Evolutionary conservation across 2,888 invertebrate genomes (phyloP), one percentile per base, ranked within the genome.

Genomic region (Lordiphosa fenestrarum): DNA sequence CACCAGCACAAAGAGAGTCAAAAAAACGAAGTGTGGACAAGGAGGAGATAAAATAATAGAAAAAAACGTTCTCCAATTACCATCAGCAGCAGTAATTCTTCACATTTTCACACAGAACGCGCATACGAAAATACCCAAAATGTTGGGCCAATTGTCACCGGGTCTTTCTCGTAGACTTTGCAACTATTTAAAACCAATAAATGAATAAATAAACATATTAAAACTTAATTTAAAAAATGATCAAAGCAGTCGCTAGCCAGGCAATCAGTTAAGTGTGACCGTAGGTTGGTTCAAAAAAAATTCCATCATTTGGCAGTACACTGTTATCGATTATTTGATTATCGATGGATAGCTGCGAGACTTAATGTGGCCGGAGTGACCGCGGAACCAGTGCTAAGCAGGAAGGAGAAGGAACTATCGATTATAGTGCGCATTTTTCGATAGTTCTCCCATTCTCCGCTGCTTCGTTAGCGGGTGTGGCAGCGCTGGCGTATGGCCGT

Each of bases 41-140:
- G 73, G 66, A 71, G 68, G 82, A 78, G 78, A 83, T 74, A 85
- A 85, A 80, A 80, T 84, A 84, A 70, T 70, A 74, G 71, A 77
- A 85, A 86, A 69, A 82, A 84, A 73, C 82, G 84, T 86, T 86
- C 88, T 84, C 82, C 86, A 87, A 86, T 87, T 86, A 87, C 77
- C 81, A 84, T 86, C 83, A 87, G 73, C 74, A 71, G 67, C 70
- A 70, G 66, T 72, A 78, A 81, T 74, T 83, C 77, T 85, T 73
- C 64, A 69, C 69, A 73, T 82, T 77, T 82, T 75, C 46, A 67
- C 58, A 52, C 55, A 37, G 55, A 61, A 54, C 63, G 51, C 64
- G 60, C 68, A 48, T 64, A 58, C 56, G 52, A 71, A 82, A 70
- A 36, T 46, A 53, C 48, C 56, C 50, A 40, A 53, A 68, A 68